phyloP scores from a whole-genome alignment of 2,888 invertebrate genomes.

The Embidobia sp. region DNA sequence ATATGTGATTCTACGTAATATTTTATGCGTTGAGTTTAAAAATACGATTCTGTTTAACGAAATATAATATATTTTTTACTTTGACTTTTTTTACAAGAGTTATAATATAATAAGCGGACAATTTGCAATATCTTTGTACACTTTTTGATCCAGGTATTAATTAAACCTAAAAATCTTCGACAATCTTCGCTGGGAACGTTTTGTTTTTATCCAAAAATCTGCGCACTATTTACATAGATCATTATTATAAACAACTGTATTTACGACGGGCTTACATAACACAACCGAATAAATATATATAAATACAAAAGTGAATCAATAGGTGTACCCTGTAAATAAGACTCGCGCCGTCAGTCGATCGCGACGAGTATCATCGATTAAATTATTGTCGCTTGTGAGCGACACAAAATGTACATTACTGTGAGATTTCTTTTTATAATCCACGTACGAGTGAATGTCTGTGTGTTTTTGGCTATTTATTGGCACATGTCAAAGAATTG shows the following conservation, averaged over 20 bases:
- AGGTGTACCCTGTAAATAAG: constrained; percentile 60
- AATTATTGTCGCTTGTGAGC: constrained; percentile 56
- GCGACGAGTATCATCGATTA: constrained; percentile 63
- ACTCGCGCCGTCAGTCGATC: too few species aligned
- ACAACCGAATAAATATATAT: constrained; percentile 65
- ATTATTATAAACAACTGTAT: constrained; percentile 65
- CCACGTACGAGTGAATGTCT: constrained; percentile 49
- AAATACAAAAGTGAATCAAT: constrained; percentile 67
- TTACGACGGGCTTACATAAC: constrained; percentile 64
- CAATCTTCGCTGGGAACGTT: too few species aligned
- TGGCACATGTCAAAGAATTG: constrained; percentile 62
- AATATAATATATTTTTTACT: too few species aligned
- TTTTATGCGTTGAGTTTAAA: too few species aligned
- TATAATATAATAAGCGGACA: too few species aligned
- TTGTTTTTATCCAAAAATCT: too few species aligned
- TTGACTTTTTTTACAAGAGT: too few species aligned
- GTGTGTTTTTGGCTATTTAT: constrained; percentile 55
- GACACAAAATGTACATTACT: constrained; percentile 68
- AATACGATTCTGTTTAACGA: too few species aligned
- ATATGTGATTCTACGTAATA: too few species aligned
- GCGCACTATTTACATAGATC: constrained; percentile 3
- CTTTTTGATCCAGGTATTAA: too few species aligned
- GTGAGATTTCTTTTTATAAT: constrained; percentile 67
- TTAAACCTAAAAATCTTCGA: too few species aligned
- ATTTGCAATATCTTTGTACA: too few species aligned